Evolutionary conservation across 2,797 vertebrate species (phyloP).

Genomic region (Megalops cyprinoides): DNA sequence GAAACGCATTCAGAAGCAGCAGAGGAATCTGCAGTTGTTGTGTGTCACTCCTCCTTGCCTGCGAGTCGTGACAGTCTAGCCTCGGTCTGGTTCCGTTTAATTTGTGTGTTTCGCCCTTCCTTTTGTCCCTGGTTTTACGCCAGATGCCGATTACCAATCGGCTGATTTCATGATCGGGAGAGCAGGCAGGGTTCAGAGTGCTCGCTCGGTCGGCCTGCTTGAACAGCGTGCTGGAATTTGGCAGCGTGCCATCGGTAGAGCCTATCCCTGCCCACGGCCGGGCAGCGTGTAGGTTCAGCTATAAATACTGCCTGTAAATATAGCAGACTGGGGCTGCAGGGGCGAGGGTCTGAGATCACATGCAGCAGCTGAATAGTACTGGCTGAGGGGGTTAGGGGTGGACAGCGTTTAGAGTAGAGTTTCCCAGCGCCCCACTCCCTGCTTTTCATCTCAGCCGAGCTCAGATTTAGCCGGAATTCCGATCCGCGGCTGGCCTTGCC

Average conservation of each 20-base stretch:
- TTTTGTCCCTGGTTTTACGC: too few relatives aligned
- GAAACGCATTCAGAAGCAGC: too few relatives aligned
- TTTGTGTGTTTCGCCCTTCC: too few relatives aligned
- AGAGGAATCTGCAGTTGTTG: too few relatives aligned
- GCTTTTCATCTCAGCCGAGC: too few relatives aligned
- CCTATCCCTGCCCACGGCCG: background rate
- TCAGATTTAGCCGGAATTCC: too few relatives aligned
- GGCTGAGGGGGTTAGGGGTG: background rate
- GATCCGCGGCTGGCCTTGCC: too few relatives aligned
- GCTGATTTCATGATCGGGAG: background rate
- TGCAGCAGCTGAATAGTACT: conserved; percentile 28
- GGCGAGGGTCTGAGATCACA: conserved; percentile 1
- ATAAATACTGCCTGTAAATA: conserved; percentile 35
- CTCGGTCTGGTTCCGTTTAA: too few relatives aligned
- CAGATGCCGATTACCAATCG: background rate
- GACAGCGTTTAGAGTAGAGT: too few relatives aligned
- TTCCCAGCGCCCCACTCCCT: too few relatives aligned
- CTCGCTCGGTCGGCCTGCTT: background rate
- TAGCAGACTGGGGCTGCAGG: background rate
- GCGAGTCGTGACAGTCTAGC: too few relatives aligned
- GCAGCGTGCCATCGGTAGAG: background rate
- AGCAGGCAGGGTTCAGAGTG: conserved; percentile 9
- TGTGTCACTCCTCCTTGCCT: too few relatives aligned
- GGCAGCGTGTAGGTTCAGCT: background rate
- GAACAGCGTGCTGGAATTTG: conserved; percentile 18